Evolutionary conservation across 2,888 invertebrate species (phyloP), one percentile per base, ranked within the genome.

Genomic region (Meganola albula): DNA sequence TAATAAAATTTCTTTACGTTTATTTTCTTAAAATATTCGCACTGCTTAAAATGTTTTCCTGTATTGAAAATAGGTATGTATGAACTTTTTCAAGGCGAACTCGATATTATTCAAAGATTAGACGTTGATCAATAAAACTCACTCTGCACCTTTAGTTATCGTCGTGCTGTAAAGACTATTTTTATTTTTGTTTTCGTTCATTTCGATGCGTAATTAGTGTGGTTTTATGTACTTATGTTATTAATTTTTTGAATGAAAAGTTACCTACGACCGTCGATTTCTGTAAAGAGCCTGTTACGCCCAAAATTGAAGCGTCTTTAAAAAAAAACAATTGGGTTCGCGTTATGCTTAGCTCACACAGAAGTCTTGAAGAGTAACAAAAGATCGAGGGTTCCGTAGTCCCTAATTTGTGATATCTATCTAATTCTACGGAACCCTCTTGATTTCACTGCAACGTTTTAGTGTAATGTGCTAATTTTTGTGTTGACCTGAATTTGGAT

Each of bases 131-230:
- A 53, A 39, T 37, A 44, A 49, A 49, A 57, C 82, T 82, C 83
- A 82, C 83, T 78, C 67, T 83, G 85, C 86, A 84, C 85, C 56
- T 47, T 79, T 86, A 86, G 85, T 84, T 68, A 73, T 80, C 82
- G 80, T 84, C 83, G 80, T 85, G 80, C 74, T 83, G 84, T 84
- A 80, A 79, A 71, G 74, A 70, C 62, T 63, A 63, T 75, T 77
- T 77, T 79, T 79, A 74, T 72, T 74, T 77, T 71, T 51, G 60
- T 74, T 77, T 82, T 79, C 63, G 68, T 76, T 82, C 68, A 78
- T 82, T 80, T 82, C 68, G 71, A 78, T 70, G 76, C 74, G 82
- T 84, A 78, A 74, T 84, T 83, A 85, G 83, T 84, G 78, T 84
- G 75, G 56, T 66, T 79, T 80, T 82, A 66, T 83, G 77, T 82